Evolutionary conservation across 2,797 vertebrate species (phyloP), one percentile per base, ranked within the genome.

Genomic region (Lophius americanus): DNA sequence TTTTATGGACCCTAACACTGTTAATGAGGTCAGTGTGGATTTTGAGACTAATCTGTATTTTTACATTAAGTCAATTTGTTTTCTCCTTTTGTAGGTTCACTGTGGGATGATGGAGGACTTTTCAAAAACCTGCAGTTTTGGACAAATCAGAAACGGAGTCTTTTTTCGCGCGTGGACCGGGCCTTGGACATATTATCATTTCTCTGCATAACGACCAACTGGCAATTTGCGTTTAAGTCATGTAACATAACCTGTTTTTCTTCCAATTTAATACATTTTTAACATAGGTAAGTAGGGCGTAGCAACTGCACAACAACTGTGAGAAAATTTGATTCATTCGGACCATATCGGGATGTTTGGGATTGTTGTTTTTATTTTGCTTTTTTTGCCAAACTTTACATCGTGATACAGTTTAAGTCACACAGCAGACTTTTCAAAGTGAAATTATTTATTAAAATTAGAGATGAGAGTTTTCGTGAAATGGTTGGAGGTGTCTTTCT

Each of bases 81-180:
- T 86, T 79, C 48, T 83, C 82, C 75, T 60, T 85, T 81, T 85
- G 37, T 87, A 93, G 92, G 92, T 86, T 65, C 75, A 80, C 75
- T 78, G 35, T 88, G 85, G 86, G 82, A 85, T 82, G 84, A 82
- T 68, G 73, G 83, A 86, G 67, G 80, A 84, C 84, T 68, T 76
- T 80, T 59, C 73, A 42, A 68, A 64, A 74, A 78, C 81, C 70
- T 78, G 68, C 72, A 70, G 48, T 87, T 89, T 81, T 85, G 89
- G 83, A 86, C 70, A 79, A 79, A 75, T 62, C 73, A 73, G 68
- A 75, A 56, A 78, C 74, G 82, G 82, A 88, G 69, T 69, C 74
- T 49, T 81, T 84, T 85, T 82, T 68, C 63, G 46, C 47, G 65
- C 67, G 60, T 63, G 48, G 47, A 64, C 69, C 64, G 72, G 75